Evolutionary conservation across 2,797 vertebrate genomes (phyloP), one percentile per base, ranked within the genome.

Genomic region (Coregonus suidteri): DNA sequence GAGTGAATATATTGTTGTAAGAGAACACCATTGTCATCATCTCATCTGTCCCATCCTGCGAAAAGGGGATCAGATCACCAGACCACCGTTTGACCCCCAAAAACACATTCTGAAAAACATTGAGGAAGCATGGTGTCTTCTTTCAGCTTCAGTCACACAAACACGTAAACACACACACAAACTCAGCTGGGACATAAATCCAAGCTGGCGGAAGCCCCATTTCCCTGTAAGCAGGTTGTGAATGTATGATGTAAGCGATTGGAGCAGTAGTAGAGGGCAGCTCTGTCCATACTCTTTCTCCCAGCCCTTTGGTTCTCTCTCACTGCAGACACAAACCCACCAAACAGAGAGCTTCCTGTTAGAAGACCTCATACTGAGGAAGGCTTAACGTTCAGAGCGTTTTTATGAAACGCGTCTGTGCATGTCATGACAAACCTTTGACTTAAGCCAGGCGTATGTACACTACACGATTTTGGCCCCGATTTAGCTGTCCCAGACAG

Each of bases 161-260:
- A 20, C 69, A 71, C n/a, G 41, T 14, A 71, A 30, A 34, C 34
- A 35, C 66, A 69, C 67, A 53, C 14, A 73, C 16, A 73, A 20
- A 72, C 14, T 14, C 52, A 6, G 31, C 30, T 6, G 71, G 83
- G 85, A 89, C 88, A 89, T 88, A 92, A 93, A 94, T 91, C 92
- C 93, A 92, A 93, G 89, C 88, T 88, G 90, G 86, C 86, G 84
- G 91, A 85, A 68, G 86, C 74, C 69, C 83, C 81, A 89, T 78
- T 77, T 85, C 81, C 83, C 84, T 78, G 69, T 87, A 84, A 77
- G 82, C 81, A 82, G 85, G 80, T 35, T 34, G 62, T 79, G 83
- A 86, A 87, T 89, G 85, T 84, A 87, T 78, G 82, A 79, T 79
- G 82, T 73, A 79, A 70, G 75, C 79, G 83, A 86, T 83, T 73